Base-by-base conservation (phyloP, 2,797 vertebrate genomes). In the Hoplostethus atlanticus region DNA sequence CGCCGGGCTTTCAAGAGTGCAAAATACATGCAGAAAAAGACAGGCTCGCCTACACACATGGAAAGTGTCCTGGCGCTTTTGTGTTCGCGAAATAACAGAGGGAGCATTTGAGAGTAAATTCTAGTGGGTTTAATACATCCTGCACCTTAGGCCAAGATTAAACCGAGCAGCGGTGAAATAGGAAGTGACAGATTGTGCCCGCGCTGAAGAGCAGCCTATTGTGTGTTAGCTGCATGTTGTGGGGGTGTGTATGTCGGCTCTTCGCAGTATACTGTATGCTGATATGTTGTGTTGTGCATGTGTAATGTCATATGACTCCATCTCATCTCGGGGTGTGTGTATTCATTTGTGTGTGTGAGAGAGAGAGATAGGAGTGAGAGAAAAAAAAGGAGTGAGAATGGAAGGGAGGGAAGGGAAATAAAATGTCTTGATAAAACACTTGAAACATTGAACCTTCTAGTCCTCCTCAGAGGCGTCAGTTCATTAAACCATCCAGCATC, bases 131-230 rank as follows among this genome's bases (percentile, higher is more conserved):
- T 77, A 87, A 88, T 84, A 68, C 66, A 84, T 78, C 73, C 47
- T 5, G 55, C 63, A 72, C 85, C 85, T 68, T 36, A 71, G 84
- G 90, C 83, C 48, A 76, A 79, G 88, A 82, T 88, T 87, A 84
- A 75, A 85, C 50, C 36, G 58, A 79, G 64, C 58, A 25, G 50
- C 53, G 10, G 64, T 65, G 68, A 84, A 91, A 87, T 78, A 59
- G 60, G 71, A 88, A 88, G 79, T 84, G 75, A 88, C 81, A 89
- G 85, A 85, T 68, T 55, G 53, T 48, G 62, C 71, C 55, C 66
- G 79, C 58, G 36, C 61, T 70, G 48, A 65, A 58, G 59, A 80
- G 74, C 62, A 3, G 36, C 73, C 56, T 42, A 71, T 78, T 86
- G 70, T 84, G 59, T 52, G 64, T 76, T 50, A 70, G 58, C 73